phyloP scores from a whole-genome alignment of 2,888 invertebrate species.

The Labia minor region DNA sequence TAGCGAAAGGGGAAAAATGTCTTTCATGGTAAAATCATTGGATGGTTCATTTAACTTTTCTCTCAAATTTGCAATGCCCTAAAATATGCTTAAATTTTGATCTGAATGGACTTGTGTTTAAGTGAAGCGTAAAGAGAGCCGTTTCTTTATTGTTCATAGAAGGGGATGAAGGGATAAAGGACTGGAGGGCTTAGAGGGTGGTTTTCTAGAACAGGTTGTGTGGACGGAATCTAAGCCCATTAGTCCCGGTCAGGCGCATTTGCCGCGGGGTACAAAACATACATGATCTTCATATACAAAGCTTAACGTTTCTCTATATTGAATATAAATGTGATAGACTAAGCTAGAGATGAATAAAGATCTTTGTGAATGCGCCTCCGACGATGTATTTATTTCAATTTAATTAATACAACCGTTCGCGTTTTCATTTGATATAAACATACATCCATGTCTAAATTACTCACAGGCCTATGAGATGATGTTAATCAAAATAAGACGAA shows the following conservation, averaged over 20 bases:
- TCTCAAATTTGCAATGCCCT: neutral
- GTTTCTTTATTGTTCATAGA: neutral
- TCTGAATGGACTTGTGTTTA: neutral
- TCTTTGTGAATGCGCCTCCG: neutral
- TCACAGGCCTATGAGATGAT: too few relatives aligned
- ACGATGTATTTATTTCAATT: neutral
- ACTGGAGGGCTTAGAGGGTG: neutral
- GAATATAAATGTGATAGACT: neutral
- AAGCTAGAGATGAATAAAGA: neutral
- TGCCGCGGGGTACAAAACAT: neutral
- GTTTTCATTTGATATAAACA: too few relatives aligned
- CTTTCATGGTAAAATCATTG: neutral
- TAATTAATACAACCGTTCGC: neutral
- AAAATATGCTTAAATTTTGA: constrained; percentile 4
- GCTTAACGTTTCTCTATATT: neutral
- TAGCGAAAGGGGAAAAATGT: too few relatives aligned
- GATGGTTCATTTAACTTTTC: neutral
- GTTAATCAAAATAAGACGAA: too few relatives aligned
- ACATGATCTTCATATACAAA: neutral
- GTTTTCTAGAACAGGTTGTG: neutral
- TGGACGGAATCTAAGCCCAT: neutral
- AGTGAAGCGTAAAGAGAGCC: constrained; percentile 6
- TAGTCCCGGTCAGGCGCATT: neutral
- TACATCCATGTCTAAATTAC: too few relatives aligned
- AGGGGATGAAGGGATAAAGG: neutral